Evolutionary conservation across 2,113 vertebrate species (phyloP).

Genomic region (Pseudonaja textilis): DNA sequence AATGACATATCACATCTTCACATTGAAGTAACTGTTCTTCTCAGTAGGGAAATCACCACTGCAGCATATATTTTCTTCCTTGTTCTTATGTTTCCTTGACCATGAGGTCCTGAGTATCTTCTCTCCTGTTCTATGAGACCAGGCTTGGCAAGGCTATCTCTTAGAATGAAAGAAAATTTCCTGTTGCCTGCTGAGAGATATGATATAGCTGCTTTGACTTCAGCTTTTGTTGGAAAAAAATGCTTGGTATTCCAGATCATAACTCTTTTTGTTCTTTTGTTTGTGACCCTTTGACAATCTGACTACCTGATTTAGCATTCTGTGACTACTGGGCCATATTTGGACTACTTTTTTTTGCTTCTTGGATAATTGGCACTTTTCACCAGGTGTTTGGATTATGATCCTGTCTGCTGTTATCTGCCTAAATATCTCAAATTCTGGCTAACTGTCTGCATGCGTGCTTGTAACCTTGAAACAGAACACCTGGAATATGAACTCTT

Average conservation of each 20-base stretch:
- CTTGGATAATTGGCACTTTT: not conserved
- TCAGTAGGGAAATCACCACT: not conserved
- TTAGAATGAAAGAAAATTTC: not conserved
- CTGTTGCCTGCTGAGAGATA: not conserved
- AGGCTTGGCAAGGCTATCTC: not conserved
- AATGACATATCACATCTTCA: not conserved
- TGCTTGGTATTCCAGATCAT: not conserved
- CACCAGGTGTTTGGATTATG: not conserved
- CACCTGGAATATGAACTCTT: constrained; percentile 27
- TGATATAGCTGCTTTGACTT: not conserved
- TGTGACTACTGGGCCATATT: not conserved
- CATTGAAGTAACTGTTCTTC: not conserved
- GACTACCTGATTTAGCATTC: not conserved
- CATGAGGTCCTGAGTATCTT: not conserved
- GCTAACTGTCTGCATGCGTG: not conserved
- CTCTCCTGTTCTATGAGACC: not conserved
- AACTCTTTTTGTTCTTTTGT: not conserved
- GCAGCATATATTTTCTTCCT: not conserved
- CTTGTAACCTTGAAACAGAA: rapidly evolving
- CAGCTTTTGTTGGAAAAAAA: rapidly evolving
- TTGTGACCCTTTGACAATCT: not conserved
- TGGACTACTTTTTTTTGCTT: not conserved
- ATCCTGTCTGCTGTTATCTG: not conserved
- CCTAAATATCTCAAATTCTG: not conserved
- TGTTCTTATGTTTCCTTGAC: not conserved